Percentiles rank a stretch among this genome's conserved stretches.
These are phyloP conservation scores for Protobothrops mucrosquamatus DNA, from an alignment of 2,113 vertebrate genomes.

Conservation along the genomic window DNA sequence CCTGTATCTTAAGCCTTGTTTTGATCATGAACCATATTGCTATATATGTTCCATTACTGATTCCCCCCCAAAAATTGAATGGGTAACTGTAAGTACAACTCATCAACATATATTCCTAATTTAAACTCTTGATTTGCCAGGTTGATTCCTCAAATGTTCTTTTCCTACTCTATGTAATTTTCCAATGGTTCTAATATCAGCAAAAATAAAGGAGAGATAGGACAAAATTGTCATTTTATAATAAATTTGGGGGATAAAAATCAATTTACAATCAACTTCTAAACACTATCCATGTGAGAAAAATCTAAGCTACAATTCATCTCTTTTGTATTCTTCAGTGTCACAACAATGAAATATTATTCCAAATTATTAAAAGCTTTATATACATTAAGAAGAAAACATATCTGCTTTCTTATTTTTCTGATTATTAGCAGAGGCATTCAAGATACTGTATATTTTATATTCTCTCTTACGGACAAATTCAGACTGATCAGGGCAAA, in stretches of 20 bases:
- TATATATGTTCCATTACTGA: neutral
- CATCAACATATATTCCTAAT: neutral
- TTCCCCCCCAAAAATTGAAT: neutral
- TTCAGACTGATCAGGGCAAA: neutral
- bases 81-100: neutral
- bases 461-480: neutral
- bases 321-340: neutral
- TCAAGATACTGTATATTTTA: neutral
- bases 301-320: neutral
- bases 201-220: neutral
- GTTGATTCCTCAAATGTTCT: neutral
- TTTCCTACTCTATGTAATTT: neutral
- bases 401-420: neutral
- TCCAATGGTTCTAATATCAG: neutral
- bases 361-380: neutral
- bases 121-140: neutral
- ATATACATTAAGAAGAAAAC: neutral
- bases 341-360: neutral
- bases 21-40: neutral
- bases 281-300: neutral
- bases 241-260: neutral
- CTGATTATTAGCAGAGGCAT: neutral
- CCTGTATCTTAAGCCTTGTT: neutral
- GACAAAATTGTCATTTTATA: neutral
- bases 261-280: neutral